A percentile compares a stretch with the other conserved stretches of the same genome.
These are phyloP conservation scores for Euplagia quadripunctaria DNA, from an alignment of 2,888 invertebrate genomes.

Conservation along the genomic window DNA sequence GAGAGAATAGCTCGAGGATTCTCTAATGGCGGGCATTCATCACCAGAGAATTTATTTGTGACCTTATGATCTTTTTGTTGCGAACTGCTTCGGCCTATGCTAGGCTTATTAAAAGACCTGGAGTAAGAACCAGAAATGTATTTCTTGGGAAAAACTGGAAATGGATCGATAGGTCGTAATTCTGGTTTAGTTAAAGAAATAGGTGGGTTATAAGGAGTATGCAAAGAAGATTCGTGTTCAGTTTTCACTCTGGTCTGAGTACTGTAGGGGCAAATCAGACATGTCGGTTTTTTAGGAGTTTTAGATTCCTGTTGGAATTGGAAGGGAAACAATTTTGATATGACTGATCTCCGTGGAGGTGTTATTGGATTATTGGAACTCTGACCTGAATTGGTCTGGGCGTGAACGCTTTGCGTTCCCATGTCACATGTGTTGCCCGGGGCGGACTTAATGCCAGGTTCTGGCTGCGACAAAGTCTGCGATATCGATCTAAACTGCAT, in stretches of 20 bases:
- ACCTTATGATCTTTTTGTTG: slow-evolving; percentile 16
- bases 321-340: slow-evolving; percentile 14
- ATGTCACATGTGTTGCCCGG: background rate
- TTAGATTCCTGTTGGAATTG: background rate
- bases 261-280: slow-evolving; percentile 11
- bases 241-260: slow-evolving; percentile 4
- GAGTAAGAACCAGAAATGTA: slow-evolving; percentile 22
- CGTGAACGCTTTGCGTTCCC: background rate
- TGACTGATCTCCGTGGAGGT: slow-evolving; percentile 4
- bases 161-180: background rate
- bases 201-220: background rate
- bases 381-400: background rate
- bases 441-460: background rate
- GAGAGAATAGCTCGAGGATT: slow-evolving; percentile 50
- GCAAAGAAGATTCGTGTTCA: background rate
- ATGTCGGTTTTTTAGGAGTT: slow-evolving; percentile 8
- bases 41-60: slow-evolving; percentile 14
- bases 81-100: background rate
- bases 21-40: slow-evolving; percentile 46
- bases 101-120: slow-evolving; percentile 14
- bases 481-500: slow-evolving; percentile 10
- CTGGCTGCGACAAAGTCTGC: background rate
- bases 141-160: slow-evolving; percentile 15
- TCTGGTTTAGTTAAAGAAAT: background rate
- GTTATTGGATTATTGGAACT: background rate